Evolutionary conservation across 2,888 invertebrate species (phyloP), one percentile per base, ranked within the genome.

Genomic region (Meteorus cinctellus): DNA sequence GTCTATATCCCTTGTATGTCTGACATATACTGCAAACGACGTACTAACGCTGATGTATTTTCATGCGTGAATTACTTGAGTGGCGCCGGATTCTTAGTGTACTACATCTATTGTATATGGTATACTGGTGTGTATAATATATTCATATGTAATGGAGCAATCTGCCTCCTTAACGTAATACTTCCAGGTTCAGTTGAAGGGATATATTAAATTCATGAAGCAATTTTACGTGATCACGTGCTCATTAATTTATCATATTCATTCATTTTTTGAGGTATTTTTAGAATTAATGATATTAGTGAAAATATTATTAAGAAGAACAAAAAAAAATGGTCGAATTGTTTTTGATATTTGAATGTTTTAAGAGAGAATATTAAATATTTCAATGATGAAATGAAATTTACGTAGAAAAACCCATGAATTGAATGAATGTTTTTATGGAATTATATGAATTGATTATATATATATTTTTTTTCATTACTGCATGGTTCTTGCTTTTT

Each of bases 41-140:
- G 76, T 72, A 79, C 79, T 82, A 85, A 85, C 79, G 78, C 77
- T 84, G 84, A 85, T 84, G 77, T 80, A 85, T 83, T 41, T 78
- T 75, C 78, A 78, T 79, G 80, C 80, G 82, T 81, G 82, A 84
- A 82, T 83, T 73, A 77, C 27, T 65, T 48, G 31, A 55, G 29
- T 59, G 31, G 34, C 27, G 51, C 51, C 41, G 55, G 31, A 55
- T 69, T 29, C 36, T 34, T 55, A 31, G 27, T 48, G 19, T 55
- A 69, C n/a, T 27, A 51, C 19, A 63, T 19, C 5, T 55, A 34
- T 29, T 29, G 55, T 55, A 19, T 34, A 10, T 51, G 4, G 48
- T 36, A 41, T 59, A 55, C 2, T 41, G 0, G 12, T 36, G 80
- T 77, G 80, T 82, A 78, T 80, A 81, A 82, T 81, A 78, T 79